Evolutionary conservation across 2,113 vertebrate genomes (phyloP).

Genomic region (Lophochroa leadbeateri): DNA sequence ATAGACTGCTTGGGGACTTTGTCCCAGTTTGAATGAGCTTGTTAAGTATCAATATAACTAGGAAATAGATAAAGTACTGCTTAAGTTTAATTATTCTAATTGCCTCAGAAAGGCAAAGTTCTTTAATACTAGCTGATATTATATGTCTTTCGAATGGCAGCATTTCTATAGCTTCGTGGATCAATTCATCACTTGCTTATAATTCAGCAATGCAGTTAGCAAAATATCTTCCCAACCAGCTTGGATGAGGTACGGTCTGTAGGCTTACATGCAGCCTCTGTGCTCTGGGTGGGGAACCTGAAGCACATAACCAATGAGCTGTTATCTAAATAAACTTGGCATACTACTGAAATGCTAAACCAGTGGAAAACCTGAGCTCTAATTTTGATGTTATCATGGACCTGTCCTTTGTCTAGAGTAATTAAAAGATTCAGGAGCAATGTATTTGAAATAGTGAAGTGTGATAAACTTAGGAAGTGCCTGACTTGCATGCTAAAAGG

Average conservation of each 20-base stretch:
- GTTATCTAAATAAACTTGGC: neutral
- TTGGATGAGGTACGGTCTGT: rapidly evolving
- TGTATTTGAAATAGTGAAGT: neutral
- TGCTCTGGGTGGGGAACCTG: neutral
- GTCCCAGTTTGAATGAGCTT: neutral
- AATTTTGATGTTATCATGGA: neutral
- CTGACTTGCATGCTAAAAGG: neutral
- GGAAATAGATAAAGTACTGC: slow-evolving; percentile 12
- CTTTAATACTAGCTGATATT: neutral
- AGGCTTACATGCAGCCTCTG: neutral
- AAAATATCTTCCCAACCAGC: neutral
- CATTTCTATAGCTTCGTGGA: neutral
- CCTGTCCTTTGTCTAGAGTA: neutral
- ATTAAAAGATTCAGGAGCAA: neutral
- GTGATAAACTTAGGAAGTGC: neutral
- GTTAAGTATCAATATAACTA: neutral
- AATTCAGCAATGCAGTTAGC: neutral
- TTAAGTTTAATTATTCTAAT: slow-evolving; percentile 23
- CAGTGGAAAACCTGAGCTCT: neutral
- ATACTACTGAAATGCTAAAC: neutral
- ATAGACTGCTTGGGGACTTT: neutral
- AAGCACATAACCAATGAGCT: neutral
- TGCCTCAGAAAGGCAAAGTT: neutral
- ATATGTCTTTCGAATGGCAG: neutral
- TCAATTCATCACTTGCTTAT: neutral